phyloP scores from a whole-genome alignment of 2,888 invertebrate species.

The Pseudeuparius sepicola region DNA sequence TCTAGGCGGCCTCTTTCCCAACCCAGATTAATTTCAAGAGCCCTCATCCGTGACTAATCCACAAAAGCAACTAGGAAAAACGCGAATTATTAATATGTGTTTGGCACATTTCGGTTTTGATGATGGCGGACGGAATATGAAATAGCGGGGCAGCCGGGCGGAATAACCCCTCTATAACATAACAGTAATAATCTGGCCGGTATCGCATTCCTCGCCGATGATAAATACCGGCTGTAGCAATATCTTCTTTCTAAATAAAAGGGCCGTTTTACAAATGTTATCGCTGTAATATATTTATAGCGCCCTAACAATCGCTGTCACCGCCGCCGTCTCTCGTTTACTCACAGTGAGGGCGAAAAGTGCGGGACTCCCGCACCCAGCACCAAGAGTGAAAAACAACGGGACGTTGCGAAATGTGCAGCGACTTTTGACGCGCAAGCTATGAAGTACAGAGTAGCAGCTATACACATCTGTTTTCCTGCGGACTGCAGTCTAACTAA shows the following conservation, averaged over 20 bases:
- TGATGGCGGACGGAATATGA: conserved; percentile 30
- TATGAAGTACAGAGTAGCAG: too few relatives aligned
- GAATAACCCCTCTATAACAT: conserved; percentile 23
- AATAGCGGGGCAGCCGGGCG: conserved; percentile 29
- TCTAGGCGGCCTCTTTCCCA: too few relatives aligned
- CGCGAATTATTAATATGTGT: too few relatives aligned
- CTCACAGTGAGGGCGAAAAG: conserved; percentile 10
- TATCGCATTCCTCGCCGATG: conserved; percentile 37
- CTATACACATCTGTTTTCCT: too few relatives aligned
- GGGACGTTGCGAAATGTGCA: too few relatives aligned
- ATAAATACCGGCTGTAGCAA: conserved; percentile 38
- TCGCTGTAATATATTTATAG: conserved; percentile 41
- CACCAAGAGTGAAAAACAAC: too few relatives aligned
- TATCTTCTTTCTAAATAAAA: conserved; percentile 40
- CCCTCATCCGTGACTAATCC: too few relatives aligned
- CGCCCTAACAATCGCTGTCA: conserved; percentile 28
- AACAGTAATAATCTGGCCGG: conserved; percentile 32
- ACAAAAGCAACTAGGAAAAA: too few relatives aligned
- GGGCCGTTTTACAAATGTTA: conserved; percentile 42
- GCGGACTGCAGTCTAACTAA: too few relatives aligned
- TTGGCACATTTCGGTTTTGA: too few relatives aligned
- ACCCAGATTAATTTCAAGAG: too few relatives aligned
- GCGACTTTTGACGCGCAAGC: too few relatives aligned
- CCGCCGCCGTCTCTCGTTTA: conserved; percentile 14
- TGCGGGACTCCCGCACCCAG: conserved; percentile 21